Evolutionary conservation across 2,113 vertebrate genomes (phyloP).

Genomic region (Forbesichthys agassizii): DNA sequence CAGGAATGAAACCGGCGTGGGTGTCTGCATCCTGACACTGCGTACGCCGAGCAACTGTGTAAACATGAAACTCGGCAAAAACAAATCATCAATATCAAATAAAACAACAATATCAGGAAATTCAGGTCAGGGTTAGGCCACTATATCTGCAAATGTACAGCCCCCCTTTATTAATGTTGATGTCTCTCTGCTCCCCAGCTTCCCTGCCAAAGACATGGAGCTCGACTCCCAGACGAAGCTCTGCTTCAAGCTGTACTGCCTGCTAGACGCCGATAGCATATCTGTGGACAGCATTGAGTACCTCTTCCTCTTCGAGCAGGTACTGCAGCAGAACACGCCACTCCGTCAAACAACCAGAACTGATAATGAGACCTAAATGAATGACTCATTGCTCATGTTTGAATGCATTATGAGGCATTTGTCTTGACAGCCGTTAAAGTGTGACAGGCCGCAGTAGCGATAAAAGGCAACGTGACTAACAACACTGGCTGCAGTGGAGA

Average conservation of each 20-base stretch:
- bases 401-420: slow-evolving; percentile 32
- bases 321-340: slow-evolving; percentile 53
- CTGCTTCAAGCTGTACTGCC: slow-evolving; percentile 91
- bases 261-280: slow-evolving; percentile 86
- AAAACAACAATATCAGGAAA: slow-evolving; percentile 15
- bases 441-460: slow-evolving; percentile 40
- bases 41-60: slow-evolving; percentile 19
- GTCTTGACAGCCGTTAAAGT: slow-evolving; percentile 44
- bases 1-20: slow-evolving; percentile 46
- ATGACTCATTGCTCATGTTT: slow-evolving; percentile 44
- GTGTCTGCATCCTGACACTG: slow-evolving; percentile 20
- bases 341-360: neutral
- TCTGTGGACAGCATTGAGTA: slow-evolving; percentile 88
- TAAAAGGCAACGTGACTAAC: slow-evolving; percentile 56
- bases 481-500: slow-evolving; percentile 48
- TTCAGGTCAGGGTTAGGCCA: slow-evolving; percentile 19
- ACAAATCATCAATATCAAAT: too few relatives aligned
- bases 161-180: slow-evolving; percentile 17
- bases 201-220: slow-evolving; percentile 76
- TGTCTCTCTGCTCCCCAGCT: slow-evolving; percentile 59
- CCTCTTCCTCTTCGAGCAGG: slow-evolving; percentile 92
- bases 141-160: neutral
- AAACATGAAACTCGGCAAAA: slow-evolving; percentile 37
- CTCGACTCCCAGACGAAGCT: slow-evolving; percentile 79
- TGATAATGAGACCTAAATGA: slow-evolving; percentile 35